These are phyloP conservation scores for Cheilosia soror DNA, from an alignment of 2,888 invertebrate genomes.

Conservation along the genomic window DNA sequence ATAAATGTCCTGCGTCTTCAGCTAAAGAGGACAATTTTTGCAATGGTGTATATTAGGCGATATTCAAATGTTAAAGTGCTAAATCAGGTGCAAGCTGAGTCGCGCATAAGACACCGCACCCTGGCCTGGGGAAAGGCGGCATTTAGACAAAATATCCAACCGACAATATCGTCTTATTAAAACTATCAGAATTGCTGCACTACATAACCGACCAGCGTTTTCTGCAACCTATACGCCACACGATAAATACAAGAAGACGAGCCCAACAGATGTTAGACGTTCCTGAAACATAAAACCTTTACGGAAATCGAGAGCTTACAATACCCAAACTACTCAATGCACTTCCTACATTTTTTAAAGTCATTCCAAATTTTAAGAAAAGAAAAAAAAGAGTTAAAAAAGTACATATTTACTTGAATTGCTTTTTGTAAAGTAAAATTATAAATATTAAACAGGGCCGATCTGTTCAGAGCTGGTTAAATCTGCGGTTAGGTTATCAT, in stretches of 20 bases:
- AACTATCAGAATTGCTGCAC: not conserved
- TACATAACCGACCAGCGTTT: not conserved
- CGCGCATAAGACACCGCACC: conserved; percentile 13
- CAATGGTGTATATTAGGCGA: not conserved
- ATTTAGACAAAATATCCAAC: conserved; percentile 4
- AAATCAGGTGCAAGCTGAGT: conserved; percentile 27
- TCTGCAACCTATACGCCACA: not conserved
- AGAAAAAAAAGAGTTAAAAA: conserved; percentile 1
- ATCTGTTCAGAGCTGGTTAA: too few relatives aligned
- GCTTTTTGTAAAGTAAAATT: too few relatives aligned
- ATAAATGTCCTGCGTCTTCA: too few relatives aligned
- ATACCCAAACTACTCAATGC: not conserved
- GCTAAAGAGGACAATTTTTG: conserved; percentile 11
- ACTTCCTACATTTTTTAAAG: conserved; percentile 1
- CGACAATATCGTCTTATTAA: conserved; percentile 9
- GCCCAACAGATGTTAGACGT: not conserved
- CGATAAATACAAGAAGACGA: not conserved
- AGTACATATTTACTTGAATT: not conserved
- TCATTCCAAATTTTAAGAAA: too few relatives aligned
- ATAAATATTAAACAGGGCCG: not conserved
- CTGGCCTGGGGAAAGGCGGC: conserved; percentile 14
- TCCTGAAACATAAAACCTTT: not conserved
- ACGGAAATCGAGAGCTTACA: not conserved
- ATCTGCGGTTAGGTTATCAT: too few relatives aligned
- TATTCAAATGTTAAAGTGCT: conserved; percentile 6